phyloP scores from a whole-genome alignment of 2,888 invertebrate species.

The Drosophila putrida region DNA sequence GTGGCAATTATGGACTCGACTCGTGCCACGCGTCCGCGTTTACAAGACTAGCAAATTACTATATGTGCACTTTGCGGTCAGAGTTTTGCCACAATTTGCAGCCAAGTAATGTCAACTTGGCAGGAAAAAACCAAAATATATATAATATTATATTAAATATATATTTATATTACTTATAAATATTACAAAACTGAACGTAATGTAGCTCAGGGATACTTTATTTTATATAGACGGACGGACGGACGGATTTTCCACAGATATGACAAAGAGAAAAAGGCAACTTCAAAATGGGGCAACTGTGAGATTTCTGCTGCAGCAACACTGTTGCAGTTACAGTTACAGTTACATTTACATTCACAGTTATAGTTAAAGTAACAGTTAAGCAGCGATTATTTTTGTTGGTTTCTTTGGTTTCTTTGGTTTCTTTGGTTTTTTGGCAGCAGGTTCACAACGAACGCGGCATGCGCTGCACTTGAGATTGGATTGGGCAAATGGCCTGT shows the following conservation, averaged over 20 bases:
- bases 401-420: slow-evolving; percentile 15
- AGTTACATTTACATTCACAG: slow-evolving; percentile 25
- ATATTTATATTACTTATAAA: background rate
- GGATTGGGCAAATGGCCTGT: slow-evolving; percentile 30
- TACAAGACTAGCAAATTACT: slow-evolving; percentile 44
- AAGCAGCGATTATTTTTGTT: slow-evolving; percentile 39
- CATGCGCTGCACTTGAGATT: slow-evolving; percentile 63
- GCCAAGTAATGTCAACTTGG: slow-evolving; percentile 1
- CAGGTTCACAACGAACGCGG: slow-evolving; percentile 70
- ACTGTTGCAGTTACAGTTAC: slow-evolving; percentile 25
- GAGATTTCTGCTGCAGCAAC: slow-evolving; percentile 25
- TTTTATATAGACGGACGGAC: background rate
- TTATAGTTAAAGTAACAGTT: slow-evolving; percentile 37
- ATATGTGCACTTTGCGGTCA: slow-evolving; percentile 43
- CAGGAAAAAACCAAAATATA: background rate
- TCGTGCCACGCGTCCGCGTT: slow-evolving; percentile 70
- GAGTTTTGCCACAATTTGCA: slow-evolving; percentile 8
- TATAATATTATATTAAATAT: background rate
- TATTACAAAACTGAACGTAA: too few relatives aligned
- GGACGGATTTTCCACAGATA: slow-evolving; percentile 5
- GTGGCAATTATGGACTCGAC: slow-evolving; percentile 72
- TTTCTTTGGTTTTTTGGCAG: slow-evolving; percentile 43
- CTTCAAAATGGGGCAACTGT: slow-evolving; percentile 54
- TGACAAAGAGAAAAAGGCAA: slow-evolving; percentile 21
- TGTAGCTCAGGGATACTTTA: background rate